These are phyloP conservation scores for Epirrhoe alternata DNA, from an alignment of 2,888 invertebrate species.

Conservation along the genomic window DNA sequence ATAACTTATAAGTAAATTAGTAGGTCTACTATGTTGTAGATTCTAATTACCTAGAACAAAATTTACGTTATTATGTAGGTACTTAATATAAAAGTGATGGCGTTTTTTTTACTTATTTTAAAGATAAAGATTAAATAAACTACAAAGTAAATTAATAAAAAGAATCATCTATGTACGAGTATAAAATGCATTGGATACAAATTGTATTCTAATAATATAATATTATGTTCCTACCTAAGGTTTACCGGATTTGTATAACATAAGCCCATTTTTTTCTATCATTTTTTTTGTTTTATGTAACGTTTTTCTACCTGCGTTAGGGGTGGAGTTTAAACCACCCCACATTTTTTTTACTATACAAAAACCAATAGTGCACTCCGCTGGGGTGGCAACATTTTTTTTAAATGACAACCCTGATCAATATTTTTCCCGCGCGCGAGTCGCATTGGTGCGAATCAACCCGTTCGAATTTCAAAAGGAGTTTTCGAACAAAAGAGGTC, in stretches of 20 bases:
- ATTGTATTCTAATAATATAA: no score
- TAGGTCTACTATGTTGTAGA: not conserved
- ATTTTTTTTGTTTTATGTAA: slow-evolving; percentile 56
- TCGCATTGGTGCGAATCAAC: slow-evolving; percentile 66
- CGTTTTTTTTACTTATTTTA: not conserved
- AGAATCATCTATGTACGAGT: not conserved
- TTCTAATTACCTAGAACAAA: no score
- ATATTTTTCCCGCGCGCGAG: slow-evolving; percentile 75
- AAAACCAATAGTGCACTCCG: slow-evolving; percentile 70
- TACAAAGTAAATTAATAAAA: not conserved
- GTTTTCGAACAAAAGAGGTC: slow-evolving; percentile 64
- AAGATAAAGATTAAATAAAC: not conserved
- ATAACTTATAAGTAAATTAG: no score
- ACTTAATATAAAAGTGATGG: no score
- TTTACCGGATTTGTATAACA: slow-evolving; percentile 8
- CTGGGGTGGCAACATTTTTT: slow-evolving; percentile 79
- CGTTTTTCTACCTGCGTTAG: slow-evolving; percentile 70
- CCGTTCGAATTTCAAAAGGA: slow-evolving; percentile 51
- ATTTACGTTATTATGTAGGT: no score
- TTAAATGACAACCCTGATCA: slow-evolving; percentile 64
- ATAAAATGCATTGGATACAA: no score
- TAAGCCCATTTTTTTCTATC: slow-evolving; percentile 40
- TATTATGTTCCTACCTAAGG: not conserved
- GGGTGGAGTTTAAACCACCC: slow-evolving; percentile 76
- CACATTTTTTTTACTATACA: slow-evolving; percentile 69